These are phyloP conservation scores for Macaria notata DNA, from an alignment of 2,888 invertebrate genomes.

Conservation along the genomic window DNA sequence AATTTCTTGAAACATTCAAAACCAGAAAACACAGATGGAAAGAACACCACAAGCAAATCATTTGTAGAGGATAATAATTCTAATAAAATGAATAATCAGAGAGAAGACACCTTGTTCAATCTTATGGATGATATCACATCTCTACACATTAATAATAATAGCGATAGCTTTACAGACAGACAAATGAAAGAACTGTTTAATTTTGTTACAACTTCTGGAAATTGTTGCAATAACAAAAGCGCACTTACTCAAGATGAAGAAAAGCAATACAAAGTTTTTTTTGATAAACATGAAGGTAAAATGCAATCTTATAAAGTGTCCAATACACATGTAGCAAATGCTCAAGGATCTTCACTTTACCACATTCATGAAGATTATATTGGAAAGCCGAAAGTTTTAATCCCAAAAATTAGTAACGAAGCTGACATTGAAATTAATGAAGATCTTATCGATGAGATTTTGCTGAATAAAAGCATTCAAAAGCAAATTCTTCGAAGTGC, in stretches of 20 bases:
- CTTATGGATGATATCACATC: constrained; percentile 9
- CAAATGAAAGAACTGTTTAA: constrained; percentile 28
- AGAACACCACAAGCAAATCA: neutral
- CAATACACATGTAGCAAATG: neutral
- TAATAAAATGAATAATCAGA: neutral
- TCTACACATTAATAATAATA: constrained; percentile 3
- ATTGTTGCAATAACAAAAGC: neutral
- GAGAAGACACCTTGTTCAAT: constrained; percentile 18
- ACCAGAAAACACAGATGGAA: neutral
- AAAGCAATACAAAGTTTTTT: constrained; percentile 18
- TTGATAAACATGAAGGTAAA: constrained; percentile 23
- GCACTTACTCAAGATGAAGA: constrained; percentile 4
- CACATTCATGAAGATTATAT: neutral
- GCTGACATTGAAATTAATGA: constrained; percentile 1
- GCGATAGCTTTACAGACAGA: constrained; percentile 15
- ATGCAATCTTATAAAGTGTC: neutral
- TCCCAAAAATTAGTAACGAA: neutral
- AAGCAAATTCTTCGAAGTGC: neutral
- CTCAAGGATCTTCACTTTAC: neutral
- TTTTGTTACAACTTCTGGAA: constrained; percentile 12
- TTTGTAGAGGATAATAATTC: neutral
- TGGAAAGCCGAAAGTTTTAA: constrained; percentile 2
- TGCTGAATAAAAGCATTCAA: constrained; percentile 9
- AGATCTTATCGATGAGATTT: constrained; percentile 16
- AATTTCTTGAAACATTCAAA: neutral